phyloP scores from a whole-genome alignment of 2,797 vertebrate species.

The Limosa lapponica region DNA sequence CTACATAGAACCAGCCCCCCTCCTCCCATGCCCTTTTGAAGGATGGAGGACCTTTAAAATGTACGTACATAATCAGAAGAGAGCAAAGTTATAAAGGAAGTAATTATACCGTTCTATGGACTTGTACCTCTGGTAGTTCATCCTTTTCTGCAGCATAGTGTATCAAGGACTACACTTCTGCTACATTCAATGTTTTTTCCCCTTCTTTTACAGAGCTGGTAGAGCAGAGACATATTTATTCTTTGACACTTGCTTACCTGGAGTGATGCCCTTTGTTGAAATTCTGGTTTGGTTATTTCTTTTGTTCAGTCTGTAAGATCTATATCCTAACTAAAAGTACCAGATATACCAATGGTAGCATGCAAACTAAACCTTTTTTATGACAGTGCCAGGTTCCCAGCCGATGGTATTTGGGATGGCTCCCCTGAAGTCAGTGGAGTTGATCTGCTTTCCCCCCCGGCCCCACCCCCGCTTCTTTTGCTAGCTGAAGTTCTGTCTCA shows the following conservation, averaged over 20 bases:
- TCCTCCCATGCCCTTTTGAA: slow-evolving; percentile 16
- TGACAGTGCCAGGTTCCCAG: neutral
- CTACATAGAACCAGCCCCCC: neutral
- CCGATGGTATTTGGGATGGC: neutral
- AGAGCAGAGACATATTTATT: neutral
- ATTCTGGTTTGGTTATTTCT: neutral
- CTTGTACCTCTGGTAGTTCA: slow-evolving; percentile 53
- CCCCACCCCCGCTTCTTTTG: neutral
- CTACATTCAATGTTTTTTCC: neutral
- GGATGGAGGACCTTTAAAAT: slow-evolving; percentile 55
- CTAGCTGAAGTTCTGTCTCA: neutral
- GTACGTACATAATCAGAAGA: slow-evolving; percentile 41
- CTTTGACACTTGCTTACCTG: neutral
- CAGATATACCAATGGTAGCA: neutral
- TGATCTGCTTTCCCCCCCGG: neutral
- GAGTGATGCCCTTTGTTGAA: neutral
- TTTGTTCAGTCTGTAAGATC: neutral
- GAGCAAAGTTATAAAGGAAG: slow-evolving; percentile 54
- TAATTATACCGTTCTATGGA: slow-evolving; percentile 48
- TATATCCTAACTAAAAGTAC: neutral
- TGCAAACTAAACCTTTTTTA: neutral
- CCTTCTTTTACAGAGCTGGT: neutral
- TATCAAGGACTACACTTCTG: neutral
- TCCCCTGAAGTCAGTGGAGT: neutral
- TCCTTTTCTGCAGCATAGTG: neutral